phyloP scores from a whole-genome alignment of 2,888 invertebrate genomes.

The Lepas anatifera region DNA sequence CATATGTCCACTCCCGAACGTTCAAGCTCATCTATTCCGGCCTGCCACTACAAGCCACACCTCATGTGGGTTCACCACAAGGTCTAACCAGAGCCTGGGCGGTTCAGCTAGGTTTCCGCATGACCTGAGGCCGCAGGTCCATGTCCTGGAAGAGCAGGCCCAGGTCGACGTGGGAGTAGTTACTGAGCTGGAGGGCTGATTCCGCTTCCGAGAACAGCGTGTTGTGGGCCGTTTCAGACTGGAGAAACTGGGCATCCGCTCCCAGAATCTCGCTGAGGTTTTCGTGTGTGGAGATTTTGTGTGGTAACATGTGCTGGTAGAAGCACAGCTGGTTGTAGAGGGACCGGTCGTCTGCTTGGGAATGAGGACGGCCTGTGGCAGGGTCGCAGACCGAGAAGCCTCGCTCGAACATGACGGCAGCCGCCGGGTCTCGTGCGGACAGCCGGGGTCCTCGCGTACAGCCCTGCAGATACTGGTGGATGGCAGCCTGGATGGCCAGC shows the following conservation, averaged over 20 bases:
- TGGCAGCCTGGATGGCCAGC: constrained; percentile 49
- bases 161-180: constrained; percentile 23
- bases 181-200: constrained; percentile 20
- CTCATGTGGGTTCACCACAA: no score
- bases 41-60: no score
- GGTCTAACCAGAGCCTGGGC: no score
- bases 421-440: constrained; percentile 53
- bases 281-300: no score
- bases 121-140: not conserved
- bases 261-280: no score
- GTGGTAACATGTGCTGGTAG: constrained; percentile 65
- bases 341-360: constrained; percentile 56
- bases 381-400: constrained; percentile 56
- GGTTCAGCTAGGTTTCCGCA: no score
- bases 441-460: constrained; percentile 80
- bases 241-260: constrained; percentile 19
- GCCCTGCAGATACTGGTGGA: constrained; percentile 59
- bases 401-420: constrained; percentile 43
- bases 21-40: no score
- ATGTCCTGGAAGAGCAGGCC: constrained; percentile 25
- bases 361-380: constrained; percentile 64
- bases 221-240: constrained; percentile 17
- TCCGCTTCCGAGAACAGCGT: constrained; percentile 19
- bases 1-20: no score
- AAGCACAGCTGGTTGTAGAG: constrained; percentile 73